Base-by-base conservation (phyloP, 2,888 invertebrate genomes). In the Lithodes maja region DNA sequence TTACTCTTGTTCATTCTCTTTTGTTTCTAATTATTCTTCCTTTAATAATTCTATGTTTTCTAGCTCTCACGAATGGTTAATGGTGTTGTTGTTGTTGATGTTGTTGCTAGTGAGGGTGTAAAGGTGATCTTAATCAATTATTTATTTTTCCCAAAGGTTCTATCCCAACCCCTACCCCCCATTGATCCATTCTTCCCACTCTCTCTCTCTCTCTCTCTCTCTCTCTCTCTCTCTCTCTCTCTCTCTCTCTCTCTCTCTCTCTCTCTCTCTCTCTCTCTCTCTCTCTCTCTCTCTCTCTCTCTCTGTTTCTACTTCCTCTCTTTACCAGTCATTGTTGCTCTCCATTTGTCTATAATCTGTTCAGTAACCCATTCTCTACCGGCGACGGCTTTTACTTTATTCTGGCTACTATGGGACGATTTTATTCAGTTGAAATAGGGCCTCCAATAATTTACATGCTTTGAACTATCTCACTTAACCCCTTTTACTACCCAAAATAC, bases 41-140 rank as follows among this genome's bases (percentile, higher is more conserved):
- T 53, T 78, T 83, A 54, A 77, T 17, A 33, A 71, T 83, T 80
- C 52, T 74, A n/a, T 83, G 5, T 54, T 71, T 71, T 17, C 75
- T 86, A 61, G 78, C 81, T 81, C 74, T 86, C 74, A 81, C 74
- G 81, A 81, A 71, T 86, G 71, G 80, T 81, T 69, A 49, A 53
- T 78, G 78, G 17, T 77, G 81, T 81, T 49, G 7, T 81, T 77
- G 77, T 77, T 77, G 50, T 77, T 55, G 77, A 55, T 77, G 55
- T 77, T 77, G 61, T 74, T 71, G 83, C 17, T 53, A 15, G 79
- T 79, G 79, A 52, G 78, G 52, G 77, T 84, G 75, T 55, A 55
- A 50, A 49, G 77, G 49, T 69, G 1, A 69, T 9, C 50, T 82
- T 33, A 9, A 68, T 81, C 9, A 52, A 61, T 71, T 71, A 3